Evolutionary conservation across 2,888 invertebrate genomes (phyloP).

Genomic region (Folsomia candida): DNA sequence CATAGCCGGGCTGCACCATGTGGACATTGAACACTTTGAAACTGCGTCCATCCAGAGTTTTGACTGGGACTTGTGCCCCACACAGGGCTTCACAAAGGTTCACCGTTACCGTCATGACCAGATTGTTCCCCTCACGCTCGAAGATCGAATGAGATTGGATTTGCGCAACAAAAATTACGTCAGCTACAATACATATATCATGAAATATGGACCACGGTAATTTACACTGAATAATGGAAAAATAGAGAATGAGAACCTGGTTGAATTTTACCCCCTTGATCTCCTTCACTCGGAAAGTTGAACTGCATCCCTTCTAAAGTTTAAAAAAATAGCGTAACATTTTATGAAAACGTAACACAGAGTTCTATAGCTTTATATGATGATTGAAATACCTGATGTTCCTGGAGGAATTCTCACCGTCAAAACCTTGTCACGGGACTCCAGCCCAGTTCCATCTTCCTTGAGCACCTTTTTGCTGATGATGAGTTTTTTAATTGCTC

Average conservation of each 20-base stretch:
- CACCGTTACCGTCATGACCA: constrained; percentile 63
- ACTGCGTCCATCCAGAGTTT: constrained; percentile 68
- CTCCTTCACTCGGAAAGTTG: constrained; percentile 74
- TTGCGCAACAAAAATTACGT: constrained; percentile 51
- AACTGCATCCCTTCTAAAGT: constrained; percentile 69
- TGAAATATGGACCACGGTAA: no score
- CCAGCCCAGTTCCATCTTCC: constrained; percentile 63
- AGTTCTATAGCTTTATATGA: no score
- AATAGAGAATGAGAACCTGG: constrained; percentile 58
- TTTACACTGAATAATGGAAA: no score
- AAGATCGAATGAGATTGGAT: constrained; percentile 59
- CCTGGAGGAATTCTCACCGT: constrained; percentile 74
- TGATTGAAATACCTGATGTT: no score
- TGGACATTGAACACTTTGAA: constrained; percentile 62
- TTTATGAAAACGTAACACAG: no score
- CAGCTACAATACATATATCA: constrained; percentile 50
- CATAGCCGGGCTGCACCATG: constrained; percentile 62
- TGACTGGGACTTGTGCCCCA: constrained; percentile 66
- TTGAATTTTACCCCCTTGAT: constrained; percentile 70
- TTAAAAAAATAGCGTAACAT: no score
- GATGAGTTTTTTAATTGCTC: constrained; percentile 49
- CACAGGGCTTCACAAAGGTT: constrained; percentile 69
- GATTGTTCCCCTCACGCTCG: constrained; percentile 66
- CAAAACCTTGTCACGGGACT: constrained; percentile 69
- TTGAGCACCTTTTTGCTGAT: constrained; percentile 59